Evolutionary conservation across 2,113 vertebrate species (phyloP), one percentile per base, ranked within the genome.

Genomic region (Pseudopipra pipra): DNA sequence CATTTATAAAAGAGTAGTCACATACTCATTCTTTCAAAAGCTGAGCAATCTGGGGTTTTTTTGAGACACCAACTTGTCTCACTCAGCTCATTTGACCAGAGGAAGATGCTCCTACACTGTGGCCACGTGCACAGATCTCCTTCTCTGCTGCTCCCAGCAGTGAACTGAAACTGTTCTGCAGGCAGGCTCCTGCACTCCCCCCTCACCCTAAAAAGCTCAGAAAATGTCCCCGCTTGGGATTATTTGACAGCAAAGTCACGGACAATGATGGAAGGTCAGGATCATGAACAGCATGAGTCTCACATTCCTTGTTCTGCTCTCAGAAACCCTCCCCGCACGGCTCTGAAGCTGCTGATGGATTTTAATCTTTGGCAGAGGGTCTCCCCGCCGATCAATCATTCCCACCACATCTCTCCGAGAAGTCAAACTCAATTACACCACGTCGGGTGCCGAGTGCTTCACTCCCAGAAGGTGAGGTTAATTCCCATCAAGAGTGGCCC

Each of bases 261-360:
- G 55, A 37, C 61, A 51, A 30, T 6, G 37, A 80, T 2, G 21
- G 52, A 75, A 87, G 70, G 80, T 78, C 51, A 84, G 70, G 66
- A 79, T 73, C 0, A 1, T 0, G 0, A 87, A 61, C 0, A 1
- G 43, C 3, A 2, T 0, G 1, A 87, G 49, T 18, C 76, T 94
- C 58, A 15, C 37, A 9, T 47, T 74, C 25, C 47, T 55, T 39
- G 30, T 14, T 85, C 41, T 39, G 78, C 55, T 54, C 61, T 71
- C 7, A 22, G 52, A 68, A 91, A 61, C 28, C 25, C 54, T 65
- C 10, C n/a, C 46, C 0, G 0, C 0, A 5, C 2, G 4, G 44
- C 14, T 93, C 61, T 19, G 4, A 54, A 75, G 73, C 75, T 61
- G 62, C 67, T 28, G 20, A 70, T 65, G 79, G 81, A 89, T 82